A percentile compares a stretch with the other conserved stretches of the same genome.
Evolutionary conservation across 2,797 vertebrate species (phyloP).

Genomic region (Petrocephalus sullivani): DNA sequence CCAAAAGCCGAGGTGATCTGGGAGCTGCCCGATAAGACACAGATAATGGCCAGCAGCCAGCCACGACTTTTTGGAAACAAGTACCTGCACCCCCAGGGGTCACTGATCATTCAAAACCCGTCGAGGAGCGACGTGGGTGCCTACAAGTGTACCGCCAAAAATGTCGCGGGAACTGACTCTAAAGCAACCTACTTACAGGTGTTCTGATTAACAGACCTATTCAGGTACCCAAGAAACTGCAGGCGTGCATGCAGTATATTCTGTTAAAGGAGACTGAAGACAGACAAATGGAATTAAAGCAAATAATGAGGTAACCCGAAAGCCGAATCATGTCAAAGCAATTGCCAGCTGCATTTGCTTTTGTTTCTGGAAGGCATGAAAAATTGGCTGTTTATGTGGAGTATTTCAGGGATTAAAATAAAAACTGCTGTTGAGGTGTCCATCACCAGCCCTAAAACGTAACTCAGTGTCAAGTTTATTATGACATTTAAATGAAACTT

Average conservation of each 20-base stretch:
- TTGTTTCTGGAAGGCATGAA: not conserved
- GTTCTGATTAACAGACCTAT: conserved; percentile 59
- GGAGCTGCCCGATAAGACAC: conserved; percentile 79
- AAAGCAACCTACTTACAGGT: conserved; percentile 80
- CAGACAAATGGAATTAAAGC: conserved; percentile 4
- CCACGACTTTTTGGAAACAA: conserved; percentile 81
- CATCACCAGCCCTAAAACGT: not conserved
- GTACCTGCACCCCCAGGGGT: conserved; percentile 82
- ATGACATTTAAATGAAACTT: not conserved
- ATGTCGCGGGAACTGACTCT: conserved; percentile 75
- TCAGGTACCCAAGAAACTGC: conserved; percentile 52
- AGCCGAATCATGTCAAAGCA: conserved; percentile 22
- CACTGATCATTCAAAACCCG: conserved; percentile 79
- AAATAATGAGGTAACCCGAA: not conserved
- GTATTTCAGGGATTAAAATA: conserved; percentile 12
- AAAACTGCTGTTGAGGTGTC: not conserved
- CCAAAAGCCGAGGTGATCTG: conserved; percentile 78
- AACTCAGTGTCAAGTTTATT: not conserved
- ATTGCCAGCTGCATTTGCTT: not conserved
- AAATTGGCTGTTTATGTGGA: conserved; percentile 3
- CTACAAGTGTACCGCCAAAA: conserved; percentile 85
- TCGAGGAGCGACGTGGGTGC: conserved; percentile 69
- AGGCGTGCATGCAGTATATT: conserved; percentile 41
- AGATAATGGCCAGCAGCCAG: conserved; percentile 63
- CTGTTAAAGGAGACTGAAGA: conserved; percentile 45